Conservation (phyloP, 2,888 invertebrate genomes). For the Eupelmus urozonus region DNA sequence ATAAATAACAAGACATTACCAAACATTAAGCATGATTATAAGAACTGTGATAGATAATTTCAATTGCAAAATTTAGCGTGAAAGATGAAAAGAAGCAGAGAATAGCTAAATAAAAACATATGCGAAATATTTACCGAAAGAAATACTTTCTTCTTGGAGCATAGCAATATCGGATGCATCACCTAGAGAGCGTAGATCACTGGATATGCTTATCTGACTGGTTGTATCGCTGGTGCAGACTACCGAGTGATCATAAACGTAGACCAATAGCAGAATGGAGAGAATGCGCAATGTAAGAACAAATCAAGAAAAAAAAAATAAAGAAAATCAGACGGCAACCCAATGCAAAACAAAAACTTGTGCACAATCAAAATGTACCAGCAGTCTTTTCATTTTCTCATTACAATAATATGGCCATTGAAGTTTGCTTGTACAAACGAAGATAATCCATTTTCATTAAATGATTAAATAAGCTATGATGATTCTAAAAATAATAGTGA, state of each 20-base stretch:
- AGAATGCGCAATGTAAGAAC: constrained; percentile 70
- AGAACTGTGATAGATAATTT: constrained; percentile 45
- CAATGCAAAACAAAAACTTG: constrained; percentile 52
- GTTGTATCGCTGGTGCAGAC: constrained; percentile 76
- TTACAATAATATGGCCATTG: constrained; percentile 30
- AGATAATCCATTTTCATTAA: constrained; percentile 24
- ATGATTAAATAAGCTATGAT: not conserved
- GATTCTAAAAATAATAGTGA: not conserved
- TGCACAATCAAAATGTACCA: constrained; percentile 38
- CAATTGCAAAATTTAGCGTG: constrained; percentile 55
- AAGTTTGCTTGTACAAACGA: constrained; percentile 5
- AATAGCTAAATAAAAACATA: constrained; percentile 58
- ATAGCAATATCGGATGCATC: constrained; percentile 76
- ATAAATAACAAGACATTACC: constrained; percentile 12
- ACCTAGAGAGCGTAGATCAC: constrained; percentile 76
- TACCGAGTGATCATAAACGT: constrained; percentile 70
- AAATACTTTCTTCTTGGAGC: constrained; percentile 76
- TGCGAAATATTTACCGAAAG: constrained; percentile 74
- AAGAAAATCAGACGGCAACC: constrained; percentile 54
- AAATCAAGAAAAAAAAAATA: constrained; percentile 65
- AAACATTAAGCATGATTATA: constrained; percentile 48
- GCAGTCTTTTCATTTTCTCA: constrained; percentile 30
- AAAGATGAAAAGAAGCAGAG: constrained; percentile 55
- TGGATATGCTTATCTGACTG: constrained; percentile 78
- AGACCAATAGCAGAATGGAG: constrained; percentile 70